Base-by-base conservation (phyloP, 2,113 vertebrate species). In the Machaerirhynchus nigripectus region DNA sequence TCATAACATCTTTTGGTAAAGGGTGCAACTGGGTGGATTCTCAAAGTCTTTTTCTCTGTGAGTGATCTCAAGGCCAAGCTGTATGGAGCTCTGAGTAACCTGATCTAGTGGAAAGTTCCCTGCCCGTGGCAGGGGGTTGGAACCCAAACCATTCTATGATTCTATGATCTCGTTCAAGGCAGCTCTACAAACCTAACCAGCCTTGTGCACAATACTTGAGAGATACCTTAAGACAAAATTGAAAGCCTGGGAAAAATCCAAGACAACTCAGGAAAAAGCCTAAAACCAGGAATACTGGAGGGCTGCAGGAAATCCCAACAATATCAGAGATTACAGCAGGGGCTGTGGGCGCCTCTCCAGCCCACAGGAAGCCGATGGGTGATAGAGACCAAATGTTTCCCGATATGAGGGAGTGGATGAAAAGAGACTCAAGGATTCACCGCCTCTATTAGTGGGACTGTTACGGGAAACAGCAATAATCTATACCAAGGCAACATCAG, bases 311-410 rank as follows among this genome's bases (percentile, higher is more conserved):
- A 96, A 92, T 94, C 96, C 92, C 83, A 93, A 39, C 90, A 92
- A 70, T 93, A 88, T 94, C 88, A 74, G 83, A 93, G 94, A 95
- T 95, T 95, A 90, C 79, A 84, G 90, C 57, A 57, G 50, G 57
- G 70, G 59, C 71, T 92, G 74, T 37, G 78, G 88, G 94, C 6
- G 14, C 94, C 92, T 88, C 82, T 93, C 50, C 84, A 95, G 92
- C 82, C 92, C 88, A 79, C 82, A 94, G 94, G 92, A 97, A 97
- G 71, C 88, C 0, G 8, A 88, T 84, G 63, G 75, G 75, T 92
- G 94, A 95, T 92, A 95, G 79, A 80, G 63, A 95, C 86, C 94
- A 95, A 91, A 95, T 93, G 89, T 89, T 95, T 87, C 42, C 60
- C 0, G 6, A 60, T 84, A 91, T 0, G 5, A 63, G 52, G 81